phyloP scores from a whole-genome alignment of 2,888 invertebrate genomes.

The Eilema griseolum region DNA sequence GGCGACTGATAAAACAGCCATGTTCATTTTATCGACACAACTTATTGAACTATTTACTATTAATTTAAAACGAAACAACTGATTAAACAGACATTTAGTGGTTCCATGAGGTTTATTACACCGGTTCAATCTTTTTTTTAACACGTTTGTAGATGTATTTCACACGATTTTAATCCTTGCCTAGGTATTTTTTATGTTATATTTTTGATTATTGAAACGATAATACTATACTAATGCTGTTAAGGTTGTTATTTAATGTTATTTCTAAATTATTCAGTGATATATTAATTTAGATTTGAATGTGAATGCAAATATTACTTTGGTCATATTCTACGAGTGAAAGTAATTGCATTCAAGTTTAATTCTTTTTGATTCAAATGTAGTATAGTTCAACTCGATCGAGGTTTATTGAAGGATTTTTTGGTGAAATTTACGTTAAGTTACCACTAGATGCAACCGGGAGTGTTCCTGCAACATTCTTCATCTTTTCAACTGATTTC shows the following conservation, averaged over 20 bases:
- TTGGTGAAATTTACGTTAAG: not conserved
- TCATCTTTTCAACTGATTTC: too few species aligned
- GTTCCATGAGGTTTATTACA: slow-evolving; percentile 37
- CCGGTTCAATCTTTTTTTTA: slow-evolving; percentile 22
- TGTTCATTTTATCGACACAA: slow-evolving; percentile 52
- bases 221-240: not conserved
- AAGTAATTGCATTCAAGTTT: not conserved
- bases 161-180: slow-evolving; percentile 19
- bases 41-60: slow-evolving; percentile 57
- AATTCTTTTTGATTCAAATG: not conserved
- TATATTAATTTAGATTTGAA: not conserved
- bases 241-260: not conserved
- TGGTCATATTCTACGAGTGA: not conserved
- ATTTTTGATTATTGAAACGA: slow-evolving; percentile 15
- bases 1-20: slow-evolving; percentile 42
- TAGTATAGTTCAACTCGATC: not conserved
- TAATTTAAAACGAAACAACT: slow-evolving; percentile 49
- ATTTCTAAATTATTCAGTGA: not conserved
- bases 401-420: too few species aligned
- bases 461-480: too few species aligned
- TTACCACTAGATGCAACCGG: not conserved
- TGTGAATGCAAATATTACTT: not conserved
- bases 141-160: slow-evolving; percentile 18
- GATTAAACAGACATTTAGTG: slow-evolving; percentile 52
- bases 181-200: slow-evolving; percentile 5